Evolutionary conservation across 2,113 vertebrate species (phyloP).

Genomic region (Harpagus bidentatus): DNA sequence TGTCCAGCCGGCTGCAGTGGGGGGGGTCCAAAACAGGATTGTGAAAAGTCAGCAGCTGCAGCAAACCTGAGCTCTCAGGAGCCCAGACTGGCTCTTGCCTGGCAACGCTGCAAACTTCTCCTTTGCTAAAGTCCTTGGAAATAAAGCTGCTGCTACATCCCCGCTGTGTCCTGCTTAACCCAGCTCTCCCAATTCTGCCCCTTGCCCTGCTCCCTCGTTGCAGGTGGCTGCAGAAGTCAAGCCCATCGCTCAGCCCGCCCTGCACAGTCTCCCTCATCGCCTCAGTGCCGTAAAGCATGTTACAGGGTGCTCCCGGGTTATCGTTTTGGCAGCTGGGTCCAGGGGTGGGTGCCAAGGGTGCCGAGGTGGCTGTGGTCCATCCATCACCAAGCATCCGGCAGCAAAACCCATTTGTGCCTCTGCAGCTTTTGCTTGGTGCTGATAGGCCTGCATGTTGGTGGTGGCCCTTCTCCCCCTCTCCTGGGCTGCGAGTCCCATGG

Average conservation of each 20-base stretch:
- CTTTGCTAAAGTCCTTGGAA: background rate
- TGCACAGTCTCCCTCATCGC: rapidly evolving
- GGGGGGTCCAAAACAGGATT: background rate
- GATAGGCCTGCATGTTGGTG: background rate
- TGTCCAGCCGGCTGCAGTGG: background rate
- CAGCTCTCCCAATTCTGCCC: background rate
- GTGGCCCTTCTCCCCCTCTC: background rate
- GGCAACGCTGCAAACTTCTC: background rate
- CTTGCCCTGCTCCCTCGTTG: rapidly evolving
- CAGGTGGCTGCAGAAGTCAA: background rate
- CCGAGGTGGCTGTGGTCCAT: rapidly evolving
- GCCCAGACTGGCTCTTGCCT: background rate
- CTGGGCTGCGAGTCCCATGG: background rate
- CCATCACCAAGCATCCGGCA: background rate
- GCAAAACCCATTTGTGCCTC: background rate
- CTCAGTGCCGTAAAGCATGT: rapidly evolving
- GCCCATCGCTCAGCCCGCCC: rapidly evolving
- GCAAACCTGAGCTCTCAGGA: background rate
- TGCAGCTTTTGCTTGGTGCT: background rate
- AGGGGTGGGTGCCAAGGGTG: background rate
- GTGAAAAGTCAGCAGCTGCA: rapidly evolving
- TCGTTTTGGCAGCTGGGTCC: rapidly evolving
- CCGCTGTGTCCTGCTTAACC: rapidly evolving
- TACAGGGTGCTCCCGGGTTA: rapidly evolving
- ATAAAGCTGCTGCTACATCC: rapidly evolving